These are phyloP conservation scores for Euplexia lucipara DNA, from an alignment of 2,888 invertebrate genomes.

Conservation along the genomic window DNA sequence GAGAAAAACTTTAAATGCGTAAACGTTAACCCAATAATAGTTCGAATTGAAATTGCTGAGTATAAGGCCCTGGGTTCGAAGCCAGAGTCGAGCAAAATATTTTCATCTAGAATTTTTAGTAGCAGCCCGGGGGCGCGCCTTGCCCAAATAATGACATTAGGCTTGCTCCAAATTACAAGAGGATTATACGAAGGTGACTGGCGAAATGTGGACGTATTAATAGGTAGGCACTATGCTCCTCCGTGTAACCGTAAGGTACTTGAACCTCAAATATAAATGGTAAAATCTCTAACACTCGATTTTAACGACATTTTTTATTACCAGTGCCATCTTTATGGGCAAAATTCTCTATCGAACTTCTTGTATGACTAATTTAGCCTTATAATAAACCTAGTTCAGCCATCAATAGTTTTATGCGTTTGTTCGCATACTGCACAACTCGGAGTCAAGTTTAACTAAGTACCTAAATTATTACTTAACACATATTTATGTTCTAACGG, in stretches of 20 bases:
- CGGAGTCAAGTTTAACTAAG: slow-evolving; percentile 7
- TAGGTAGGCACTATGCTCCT: no score
- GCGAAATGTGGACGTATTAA: no score
- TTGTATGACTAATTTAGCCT: slow-evolving; percentile 66
- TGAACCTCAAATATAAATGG: not conserved
- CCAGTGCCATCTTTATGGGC: not conserved
- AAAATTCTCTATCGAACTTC: not conserved
- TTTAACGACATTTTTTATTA: slow-evolving; percentile 18
- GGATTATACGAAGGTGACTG: no score
- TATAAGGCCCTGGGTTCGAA: no score
- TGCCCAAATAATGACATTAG: no score
- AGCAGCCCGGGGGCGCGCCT: no score
- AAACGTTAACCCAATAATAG: not conserved
- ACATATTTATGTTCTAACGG: slow-evolving; percentile 30
- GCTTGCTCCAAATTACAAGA: no score
- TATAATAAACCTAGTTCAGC: slow-evolving; percentile 40
- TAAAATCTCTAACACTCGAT: not conserved
- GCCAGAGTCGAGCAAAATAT: no score
- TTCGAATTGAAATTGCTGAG: not conserved
- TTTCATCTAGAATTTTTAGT: no score
- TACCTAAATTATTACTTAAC: slow-evolving; percentile 25
- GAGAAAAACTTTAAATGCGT: not conserved
- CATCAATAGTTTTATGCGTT: slow-evolving; percentile 31
- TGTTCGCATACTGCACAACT: slow-evolving; percentile 4
- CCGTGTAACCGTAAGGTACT: no score